These are phyloP conservation scores for Lacanobia oleracea DNA, from an alignment of 2,888 invertebrate species.

Conservation along the genomic window DNA sequence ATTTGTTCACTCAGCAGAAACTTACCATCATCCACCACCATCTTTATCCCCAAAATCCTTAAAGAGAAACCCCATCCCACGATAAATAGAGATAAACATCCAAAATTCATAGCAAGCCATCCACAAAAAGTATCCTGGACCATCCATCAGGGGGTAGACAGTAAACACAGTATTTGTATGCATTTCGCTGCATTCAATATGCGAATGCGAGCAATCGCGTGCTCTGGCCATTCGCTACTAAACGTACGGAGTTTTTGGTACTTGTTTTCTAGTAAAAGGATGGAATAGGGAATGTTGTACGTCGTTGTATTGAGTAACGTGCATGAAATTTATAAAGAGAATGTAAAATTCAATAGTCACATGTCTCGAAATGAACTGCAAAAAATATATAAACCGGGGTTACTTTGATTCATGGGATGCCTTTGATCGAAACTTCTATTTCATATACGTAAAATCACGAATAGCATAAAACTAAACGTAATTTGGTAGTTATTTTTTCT, in stretches of 20 bases:
- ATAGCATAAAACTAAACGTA: no score
- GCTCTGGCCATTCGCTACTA: constrained; percentile 42
- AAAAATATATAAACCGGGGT: no score
- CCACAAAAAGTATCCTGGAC: constrained; percentile 49
- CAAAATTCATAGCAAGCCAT: constrained; percentile 54
- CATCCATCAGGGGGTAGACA: constrained; percentile 74
- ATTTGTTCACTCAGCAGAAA: neutral
- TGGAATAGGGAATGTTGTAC: constrained; percentile 17
- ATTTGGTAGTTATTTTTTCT: no score
- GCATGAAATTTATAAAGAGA: constrained; percentile 3
- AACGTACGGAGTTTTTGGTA: constrained; percentile 42
- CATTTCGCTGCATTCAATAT: constrained; percentile 73
- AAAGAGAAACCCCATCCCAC: constrained; percentile 16
- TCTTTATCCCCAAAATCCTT: constrained; percentile 7
- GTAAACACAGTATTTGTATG: constrained; percentile 78
- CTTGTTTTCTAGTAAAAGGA: constrained; percentile 37
- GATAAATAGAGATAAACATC: constrained; percentile 55
- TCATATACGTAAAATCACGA: no score
- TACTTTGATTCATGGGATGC: no score
- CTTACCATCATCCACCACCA: neutral
- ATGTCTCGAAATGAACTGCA: neutral
- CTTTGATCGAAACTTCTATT: no score
- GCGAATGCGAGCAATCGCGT: constrained; percentile 51
- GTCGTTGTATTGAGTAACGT: constrained; percentile 29
- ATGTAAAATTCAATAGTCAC: neutral